phyloP scores from a whole-genome alignment of 92 coral and sea anemone species.

The Diadumene lineata region DNA sequence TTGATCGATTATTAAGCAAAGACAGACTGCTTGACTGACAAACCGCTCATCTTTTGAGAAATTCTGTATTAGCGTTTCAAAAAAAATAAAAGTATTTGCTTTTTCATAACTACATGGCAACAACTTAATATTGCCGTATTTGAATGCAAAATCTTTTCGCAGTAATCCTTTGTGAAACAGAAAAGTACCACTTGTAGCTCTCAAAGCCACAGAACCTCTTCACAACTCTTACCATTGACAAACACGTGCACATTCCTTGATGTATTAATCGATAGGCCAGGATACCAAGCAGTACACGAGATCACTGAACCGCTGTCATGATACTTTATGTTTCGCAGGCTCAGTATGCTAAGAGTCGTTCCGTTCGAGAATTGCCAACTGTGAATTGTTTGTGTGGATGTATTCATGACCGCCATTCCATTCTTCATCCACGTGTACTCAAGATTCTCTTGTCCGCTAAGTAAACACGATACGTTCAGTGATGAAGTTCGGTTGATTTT shows the following conservation, averaged over 20 bases:
- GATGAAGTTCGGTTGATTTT: constrained; percentile 71
- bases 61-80: no score
- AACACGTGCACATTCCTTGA: constrained; percentile 78
- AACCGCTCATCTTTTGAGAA: no score
- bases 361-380: constrained; percentile 42
- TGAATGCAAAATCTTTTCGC: no score
- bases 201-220: no score
- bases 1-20: no score
- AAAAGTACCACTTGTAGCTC: no score
- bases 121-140: no score
- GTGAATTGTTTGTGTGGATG: constrained; percentile 12
- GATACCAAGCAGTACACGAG: constrained; percentile 85
- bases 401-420: constrained; percentile 45
- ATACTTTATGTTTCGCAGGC: constrained; percentile 66
- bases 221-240: constrained; percentile 56
- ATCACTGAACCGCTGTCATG: constrained; percentile 78
- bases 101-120: no score
- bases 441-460: constrained; percentile 79
- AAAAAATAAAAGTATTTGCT: no score
- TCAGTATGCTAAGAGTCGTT: constrained; percentile 57
- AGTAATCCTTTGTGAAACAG: no score
- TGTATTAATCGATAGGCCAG: constrained; percentile 69
- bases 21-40: no score
- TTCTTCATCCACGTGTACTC: constrained; percentile 69
- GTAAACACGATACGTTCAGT: constrained; percentile 69